Base-by-base conservation (phyloP, 1,140 invertebrate genomes). In the Cotesia typhae region DNA sequence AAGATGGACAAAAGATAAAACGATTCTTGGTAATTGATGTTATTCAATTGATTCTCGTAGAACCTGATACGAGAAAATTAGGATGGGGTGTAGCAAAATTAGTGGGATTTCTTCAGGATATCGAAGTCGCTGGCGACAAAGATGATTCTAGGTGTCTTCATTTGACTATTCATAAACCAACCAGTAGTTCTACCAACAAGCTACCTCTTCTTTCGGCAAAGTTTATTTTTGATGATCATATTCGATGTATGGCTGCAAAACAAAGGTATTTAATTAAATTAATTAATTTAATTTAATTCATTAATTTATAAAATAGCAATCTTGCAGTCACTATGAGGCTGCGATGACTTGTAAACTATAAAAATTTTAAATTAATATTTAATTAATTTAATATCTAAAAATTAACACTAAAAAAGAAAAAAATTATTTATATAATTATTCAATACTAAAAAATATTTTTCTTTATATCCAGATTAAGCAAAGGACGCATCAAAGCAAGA, bases 161-260 rank as follows among this genome's bases (percentile, higher is more conserved):
- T 78, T 91, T 99, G 17, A 98, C 96, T 0, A 95, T 99, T 28
- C 96, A 99, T 83, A 93, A 94, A 77, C 94, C 94, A 2, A 88
- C 87, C 1, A 84, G 78, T 67, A 89, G 90, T 5, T 85, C 91
- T 0, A 87, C 88, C 20, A 93, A 92, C 70, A 87, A 93, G 47
- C 89, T 92, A 2, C 94, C 96, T 0, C 82, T 98, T 5, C 87
- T 99, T 5, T 92, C 94, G 14, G 95, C 96, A 0, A 96, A 96
- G 84, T 98, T 99, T 82, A 91, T 98, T 57, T 99, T 99, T 83
- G 98, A 99, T 83, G 98, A 99, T 88, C 96, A 99, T 83, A 99
- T 99, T 73, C 89, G 98, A 9, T 99, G 97, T 83, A 97, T 98
- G 95, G 96, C 96, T 41, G 96, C 95, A 35, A 95, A 95, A 84